phyloP scores from a whole-genome alignment of 1,140 invertebrate species.

The Zaprionus lachaisei region DNA sequence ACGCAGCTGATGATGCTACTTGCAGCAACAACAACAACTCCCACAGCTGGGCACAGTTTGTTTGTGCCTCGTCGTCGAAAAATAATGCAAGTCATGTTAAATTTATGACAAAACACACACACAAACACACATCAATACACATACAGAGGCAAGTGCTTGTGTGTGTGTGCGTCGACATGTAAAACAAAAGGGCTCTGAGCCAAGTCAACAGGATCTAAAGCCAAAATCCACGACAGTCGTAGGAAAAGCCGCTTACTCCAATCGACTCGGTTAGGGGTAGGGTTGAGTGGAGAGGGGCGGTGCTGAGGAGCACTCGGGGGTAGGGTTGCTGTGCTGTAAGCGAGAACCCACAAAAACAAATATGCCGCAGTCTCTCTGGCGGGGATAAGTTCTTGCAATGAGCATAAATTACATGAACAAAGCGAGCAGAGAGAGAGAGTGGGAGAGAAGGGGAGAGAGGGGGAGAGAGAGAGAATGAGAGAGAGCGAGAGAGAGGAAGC shows the following conservation, averaged over 20 bases:
- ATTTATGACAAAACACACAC: constrained; percentile 59
- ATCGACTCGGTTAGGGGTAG: constrained; percentile 1
- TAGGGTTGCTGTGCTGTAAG: constrained; percentile 11
- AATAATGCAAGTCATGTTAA: constrained; percentile 60
- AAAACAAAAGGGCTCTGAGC: constrained; percentile 71
- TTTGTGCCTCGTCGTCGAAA: constrained; percentile 58
- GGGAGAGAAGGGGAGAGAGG: no score
- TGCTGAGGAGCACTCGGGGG: not conserved
- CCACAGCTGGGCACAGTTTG: constrained; percentile 9
- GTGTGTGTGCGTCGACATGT: constrained; percentile 35
- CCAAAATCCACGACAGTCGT: constrained; percentile 63
- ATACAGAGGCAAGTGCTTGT: constrained; percentile 18
- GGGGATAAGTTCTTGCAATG: constrained; percentile 57
- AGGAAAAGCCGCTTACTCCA: constrained; percentile 46
- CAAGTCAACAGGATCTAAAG: constrained; percentile 75
- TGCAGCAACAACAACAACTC: constrained; percentile 19
- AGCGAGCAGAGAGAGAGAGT: constrained; percentile 21
- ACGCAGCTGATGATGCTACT: constrained; percentile 8
- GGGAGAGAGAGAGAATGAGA: not conserved
- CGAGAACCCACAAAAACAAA: constrained; percentile 42
- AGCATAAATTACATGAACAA: constrained; percentile 77
- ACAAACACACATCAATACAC: constrained; percentile 3
- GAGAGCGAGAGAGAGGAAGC: not conserved
- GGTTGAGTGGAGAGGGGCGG: not conserved
- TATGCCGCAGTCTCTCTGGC: constrained; percentile 25